Base-by-base conservation (phyloP, 2,888 invertebrate genomes). In the Drosophila flavopinicola region DNA sequence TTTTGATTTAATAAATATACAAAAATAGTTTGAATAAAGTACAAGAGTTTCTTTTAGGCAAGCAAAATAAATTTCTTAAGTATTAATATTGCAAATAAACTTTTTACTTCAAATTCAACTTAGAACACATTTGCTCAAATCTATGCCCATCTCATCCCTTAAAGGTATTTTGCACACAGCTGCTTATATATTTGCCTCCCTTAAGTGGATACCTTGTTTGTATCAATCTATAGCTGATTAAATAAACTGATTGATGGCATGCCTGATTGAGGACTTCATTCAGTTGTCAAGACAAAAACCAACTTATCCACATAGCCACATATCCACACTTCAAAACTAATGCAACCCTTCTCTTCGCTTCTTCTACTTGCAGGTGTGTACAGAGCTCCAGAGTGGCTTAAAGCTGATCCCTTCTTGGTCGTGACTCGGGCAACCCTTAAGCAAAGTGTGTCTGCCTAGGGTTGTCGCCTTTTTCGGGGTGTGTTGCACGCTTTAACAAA, bases 181-280 rank as follows among this genome's bases (percentile, higher is more conserved):
- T n/a, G n/a, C n/a, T n/a, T n/a, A n/a, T n/a, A n/a, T n/a, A n/a
- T n/a, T n/a, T n/a, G n/a, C n/a, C n/a, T n/a, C n/a, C n/a, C n/a
- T n/a, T 47, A 35, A 17, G 29, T 30, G 29, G 56, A 33, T 54
- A 37, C 54, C 38, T 57, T 33, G 48, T 59, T 51, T 67, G 20
- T 54, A 66, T 59, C 59, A 60, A 63, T 52, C 75, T 58, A 59
- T 65, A 47, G 70, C 73, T 80, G 78, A 82, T 79, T 82, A 76
- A 78, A 75, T 78, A 73, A 78, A 72, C 79, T 79, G 82, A 79
- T 79, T 82, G 79, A 79, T 82, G 69, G 72, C 76, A 66, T 58
- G 83, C 75, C 65, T 77, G 79, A 79, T 82, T 82, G 82, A 79
- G 58, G 63, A 63, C 60, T 76, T 75, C 75, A 78, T 41, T 57